Evolutionary conservation across 2,113 vertebrate genomes (phyloP), one percentile per base, ranked within the genome.

Genomic region (Xiphophorus couchianus): DNA sequence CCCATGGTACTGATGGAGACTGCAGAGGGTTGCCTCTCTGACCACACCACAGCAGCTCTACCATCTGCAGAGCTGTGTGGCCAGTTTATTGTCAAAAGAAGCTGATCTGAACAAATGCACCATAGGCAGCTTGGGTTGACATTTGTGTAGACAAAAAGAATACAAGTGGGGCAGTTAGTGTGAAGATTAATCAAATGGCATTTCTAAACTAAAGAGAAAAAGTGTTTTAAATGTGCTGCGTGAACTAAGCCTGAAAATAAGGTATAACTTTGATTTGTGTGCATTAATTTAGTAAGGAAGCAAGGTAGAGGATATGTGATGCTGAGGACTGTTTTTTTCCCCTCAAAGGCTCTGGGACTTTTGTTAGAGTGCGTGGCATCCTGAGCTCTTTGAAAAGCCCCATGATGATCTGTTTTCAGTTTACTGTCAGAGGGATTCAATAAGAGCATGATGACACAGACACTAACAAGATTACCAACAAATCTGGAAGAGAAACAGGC

Each of bases 1-100:
- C 86, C 86, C 87, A 44, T 37, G 83, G 78, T 31, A 69, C 85
- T 81, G 77, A 84, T 82, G 80, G 85, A 73, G 66, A 77, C 78
- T 84, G 77, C 82, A 66, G 62, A 80, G 78, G 73, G 79, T 19
- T 80, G 74, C 75, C 37, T 82, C 39, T 73, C 74, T 74, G 72
- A 78, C 74, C 39, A 1, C 44, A 77, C 60, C 73, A 39, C 64
- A 31, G 69, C 71, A 77, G 77, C 75, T 28, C 54, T 66, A 65
- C 60, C 54, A 73, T 48, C 72, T 12, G n/a, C 11, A 10, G 76
- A 74, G 62, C 28, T 70, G 37, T 0, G 2, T 68, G 60, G 28
- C 4, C 10, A 22, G 62, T 31, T 69, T 71, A 2, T 37, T 72
- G 64, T 22, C 12, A 74, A 58, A 65, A 42, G n/a, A 62, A 69